phyloP scores from a whole-genome alignment of 1,140 invertebrate species.

The Microplitis mediator region DNA sequence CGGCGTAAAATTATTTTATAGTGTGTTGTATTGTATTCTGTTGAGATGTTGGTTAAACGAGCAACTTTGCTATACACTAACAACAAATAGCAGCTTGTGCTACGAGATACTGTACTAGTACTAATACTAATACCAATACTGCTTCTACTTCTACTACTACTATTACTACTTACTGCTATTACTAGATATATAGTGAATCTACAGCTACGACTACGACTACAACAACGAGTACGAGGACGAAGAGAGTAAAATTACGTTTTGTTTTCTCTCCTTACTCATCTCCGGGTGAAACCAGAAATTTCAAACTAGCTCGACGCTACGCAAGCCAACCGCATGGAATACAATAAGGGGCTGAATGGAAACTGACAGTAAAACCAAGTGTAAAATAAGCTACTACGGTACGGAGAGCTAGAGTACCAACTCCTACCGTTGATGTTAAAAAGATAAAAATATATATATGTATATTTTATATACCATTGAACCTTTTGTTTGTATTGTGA shows the following conservation, averaged over 20 bases:
- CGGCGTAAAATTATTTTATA: constrained; percentile 6
- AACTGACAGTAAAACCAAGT: constrained; percentile 16
- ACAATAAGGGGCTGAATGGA: constrained; percentile 12
- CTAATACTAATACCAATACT: too few relatives aligned
- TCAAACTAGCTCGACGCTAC: constrained; percentile 9
- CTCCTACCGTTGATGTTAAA: too few relatives aligned
- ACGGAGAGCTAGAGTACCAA: background rate
- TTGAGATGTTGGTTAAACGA: background rate
- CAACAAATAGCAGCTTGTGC: constrained; percentile 13
- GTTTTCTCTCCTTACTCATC: constrained; percentile 4
- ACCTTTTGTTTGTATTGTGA: too few relatives aligned
- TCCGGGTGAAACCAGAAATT: constrained; percentile 7
- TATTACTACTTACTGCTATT: too few relatives aligned
- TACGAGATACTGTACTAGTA: too few relatives aligned
- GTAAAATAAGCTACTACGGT: constrained; percentile 11
- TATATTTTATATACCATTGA: too few relatives aligned
- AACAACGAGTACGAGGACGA: background rate
- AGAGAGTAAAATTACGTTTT: constrained; percentile 3
- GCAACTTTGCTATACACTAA: background rate
- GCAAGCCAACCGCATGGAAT: constrained; percentile 3
- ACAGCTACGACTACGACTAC: too few relatives aligned
- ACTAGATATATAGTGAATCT: too few relatives aligned
- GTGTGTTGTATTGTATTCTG: background rate
- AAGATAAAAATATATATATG: too few relatives aligned
- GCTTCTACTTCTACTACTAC: too few relatives aligned